A percentile compares a stretch with the other conserved stretches of the same genome.
These are phyloP conservation scores for Disparrhopalites patrizii DNA, from an alignment of 2,888 invertebrate species.

Conservation along the genomic window DNA sequence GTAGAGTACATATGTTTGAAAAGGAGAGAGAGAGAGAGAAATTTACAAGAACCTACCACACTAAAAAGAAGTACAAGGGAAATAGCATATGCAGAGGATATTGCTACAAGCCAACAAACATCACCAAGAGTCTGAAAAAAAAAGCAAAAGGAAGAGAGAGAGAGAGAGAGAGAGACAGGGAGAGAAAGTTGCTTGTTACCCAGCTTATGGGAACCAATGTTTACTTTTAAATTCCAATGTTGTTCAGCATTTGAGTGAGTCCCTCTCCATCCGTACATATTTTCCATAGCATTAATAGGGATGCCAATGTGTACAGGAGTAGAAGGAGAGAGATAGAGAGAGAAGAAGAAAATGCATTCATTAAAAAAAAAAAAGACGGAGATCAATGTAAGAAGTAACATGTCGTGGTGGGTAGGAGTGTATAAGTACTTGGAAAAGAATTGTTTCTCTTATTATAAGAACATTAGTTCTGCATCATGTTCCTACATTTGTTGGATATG, in stretches of 20 bases:
- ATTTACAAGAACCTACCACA: conserved; percentile 1
- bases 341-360: background rate
- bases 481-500: conserved; percentile 17
- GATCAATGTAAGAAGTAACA: too few species aligned
- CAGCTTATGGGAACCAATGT: conserved; percentile 10
- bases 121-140: background rate
- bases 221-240: conserved; percentile 7
- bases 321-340: background rate
- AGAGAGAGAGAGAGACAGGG: background rate
- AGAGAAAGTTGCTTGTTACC: background rate
- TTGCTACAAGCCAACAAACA: background rate
- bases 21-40: background rate
- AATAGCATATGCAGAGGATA: too few species aligned
- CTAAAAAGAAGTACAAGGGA: conserved; percentile 1
- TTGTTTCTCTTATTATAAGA: conserved; percentile 2
- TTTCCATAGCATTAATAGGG: too few species aligned
- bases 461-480: conserved; percentile 21
- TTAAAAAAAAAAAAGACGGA: background rate
- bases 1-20: background rate
- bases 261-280: too few species aligned
- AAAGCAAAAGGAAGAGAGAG: too few species aligned
- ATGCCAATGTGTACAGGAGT: too few species aligned
- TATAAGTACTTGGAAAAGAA: background rate
- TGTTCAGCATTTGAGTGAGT: too few species aligned
- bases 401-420: too few species aligned